Conservation (phyloP, 2,797 vertebrate genomes). For the Hydrolagus colliei region DNA sequence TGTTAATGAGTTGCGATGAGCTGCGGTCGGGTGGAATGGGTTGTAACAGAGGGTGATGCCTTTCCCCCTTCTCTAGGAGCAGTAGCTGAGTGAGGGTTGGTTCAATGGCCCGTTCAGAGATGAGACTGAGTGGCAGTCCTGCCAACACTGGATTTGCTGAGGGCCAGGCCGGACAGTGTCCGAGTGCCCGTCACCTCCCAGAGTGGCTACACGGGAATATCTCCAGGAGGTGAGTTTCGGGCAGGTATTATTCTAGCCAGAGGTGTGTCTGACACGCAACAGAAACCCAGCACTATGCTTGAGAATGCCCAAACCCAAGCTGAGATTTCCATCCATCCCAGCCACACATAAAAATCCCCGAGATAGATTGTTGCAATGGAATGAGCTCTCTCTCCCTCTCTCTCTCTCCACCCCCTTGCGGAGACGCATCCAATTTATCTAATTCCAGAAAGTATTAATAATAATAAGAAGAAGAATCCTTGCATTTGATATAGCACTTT, state of each 20-base stretch:
- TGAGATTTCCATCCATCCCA: too few relatives aligned
- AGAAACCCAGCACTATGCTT: not conserved
- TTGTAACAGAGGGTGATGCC: too few relatives aligned
- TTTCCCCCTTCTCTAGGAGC: constrained; percentile 21
- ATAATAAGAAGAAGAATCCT: too few relatives aligned
- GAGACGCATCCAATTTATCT: not conserved
- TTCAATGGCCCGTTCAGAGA: constrained; percentile 45
- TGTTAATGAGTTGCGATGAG: too few relatives aligned
- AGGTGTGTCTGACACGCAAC: not conserved
- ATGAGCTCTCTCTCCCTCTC: too few relatives aligned
- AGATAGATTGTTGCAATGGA: too few relatives aligned
- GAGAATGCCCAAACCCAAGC: not conserved
- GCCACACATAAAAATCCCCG: too few relatives aligned
- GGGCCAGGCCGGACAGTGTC: constrained; percentile 54
- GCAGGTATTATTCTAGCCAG: not conserved
- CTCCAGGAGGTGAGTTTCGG: constrained; percentile 65
- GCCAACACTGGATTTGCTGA: constrained; percentile 57
- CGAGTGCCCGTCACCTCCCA: constrained; percentile 51
- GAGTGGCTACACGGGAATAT: constrained; percentile 76
- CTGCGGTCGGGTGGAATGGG: too few relatives aligned
- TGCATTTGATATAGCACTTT: too few relatives aligned
- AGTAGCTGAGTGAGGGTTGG: not conserved
- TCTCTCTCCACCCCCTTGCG: too few relatives aligned
- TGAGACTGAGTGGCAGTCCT: constrained; percentile 34
- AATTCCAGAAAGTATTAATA: not conserved